Conservation (phyloP, 1,140 invertebrate species). For the Micrasema minimum region DNA sequence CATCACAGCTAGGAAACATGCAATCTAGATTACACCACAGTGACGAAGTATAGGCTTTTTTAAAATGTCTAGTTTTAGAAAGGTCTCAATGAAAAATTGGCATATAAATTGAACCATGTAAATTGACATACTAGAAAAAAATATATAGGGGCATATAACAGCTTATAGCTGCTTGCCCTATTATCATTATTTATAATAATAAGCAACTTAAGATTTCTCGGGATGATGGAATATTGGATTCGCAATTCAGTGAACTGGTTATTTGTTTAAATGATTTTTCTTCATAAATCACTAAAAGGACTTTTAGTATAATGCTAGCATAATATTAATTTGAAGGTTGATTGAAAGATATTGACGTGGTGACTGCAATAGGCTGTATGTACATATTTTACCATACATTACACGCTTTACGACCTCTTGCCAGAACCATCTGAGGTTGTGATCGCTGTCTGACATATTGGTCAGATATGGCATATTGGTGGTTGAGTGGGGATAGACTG, state of each 20-base stretch:
- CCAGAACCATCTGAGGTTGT: no score
- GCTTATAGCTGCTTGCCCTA: neutral
- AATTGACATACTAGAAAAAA: neutral
- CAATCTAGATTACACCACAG: neutral
- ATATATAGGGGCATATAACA: neutral
- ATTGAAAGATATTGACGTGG: no score
- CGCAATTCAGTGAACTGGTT: neutral
- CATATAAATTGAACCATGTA: neutral
- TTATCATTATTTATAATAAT: no score
- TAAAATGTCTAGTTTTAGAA: neutral
- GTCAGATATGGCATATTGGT: no score
- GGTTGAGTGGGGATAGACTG: no score
- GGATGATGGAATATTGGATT: no score
- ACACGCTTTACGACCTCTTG: no score
- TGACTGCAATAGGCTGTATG: no score
- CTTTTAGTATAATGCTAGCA: neutral
- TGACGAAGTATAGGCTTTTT: neutral
- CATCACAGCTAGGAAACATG: neutral
- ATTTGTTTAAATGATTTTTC: neutral
- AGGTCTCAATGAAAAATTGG: neutral
- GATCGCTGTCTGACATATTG: no score
- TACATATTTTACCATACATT: no score
- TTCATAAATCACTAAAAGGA: neutral
- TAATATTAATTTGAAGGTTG: no score
- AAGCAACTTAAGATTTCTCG: no score